phyloP scores from a whole-genome alignment of 2,797 vertebrate species.

The Oryzias dopingdopingensis region DNA sequence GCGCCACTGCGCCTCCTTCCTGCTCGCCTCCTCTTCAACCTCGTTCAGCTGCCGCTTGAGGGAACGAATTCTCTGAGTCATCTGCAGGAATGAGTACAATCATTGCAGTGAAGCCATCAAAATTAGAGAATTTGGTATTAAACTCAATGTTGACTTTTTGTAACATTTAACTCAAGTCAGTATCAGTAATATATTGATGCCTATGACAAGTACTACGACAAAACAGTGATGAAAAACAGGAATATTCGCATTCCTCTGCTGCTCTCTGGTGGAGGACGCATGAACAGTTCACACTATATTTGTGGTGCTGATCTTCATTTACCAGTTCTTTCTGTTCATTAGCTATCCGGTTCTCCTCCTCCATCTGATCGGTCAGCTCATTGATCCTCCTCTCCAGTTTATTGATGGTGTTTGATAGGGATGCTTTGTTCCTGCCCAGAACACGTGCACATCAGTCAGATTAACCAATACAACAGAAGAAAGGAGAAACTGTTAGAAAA shows the following conservation, averaged over 20 bases:
- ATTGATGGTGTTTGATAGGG: conserved; percentile 65
- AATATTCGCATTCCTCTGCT: not conserved
- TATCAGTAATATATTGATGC: too few species aligned
- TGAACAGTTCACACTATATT: not conserved
- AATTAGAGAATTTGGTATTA: not conserved
- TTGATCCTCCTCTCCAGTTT: conserved; percentile 80
- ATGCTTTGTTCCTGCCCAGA: conserved; percentile 66
- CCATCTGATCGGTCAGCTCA: conserved; percentile 77
- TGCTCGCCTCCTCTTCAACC: conserved; percentile 74
- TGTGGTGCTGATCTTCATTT: conserved; percentile 8
- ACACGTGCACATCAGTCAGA: not conserved
- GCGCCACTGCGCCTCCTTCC: conserved; percentile 69
- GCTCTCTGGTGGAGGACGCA: not conserved
- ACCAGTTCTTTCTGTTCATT: conserved; percentile 82
- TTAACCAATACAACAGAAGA: too few species aligned
- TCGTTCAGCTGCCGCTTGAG: conserved; percentile 82
- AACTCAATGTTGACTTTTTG: not conserved
- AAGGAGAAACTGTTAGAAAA: too few species aligned
- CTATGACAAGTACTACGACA: too few species aligned
- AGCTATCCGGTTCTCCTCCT: conserved; percentile 74
- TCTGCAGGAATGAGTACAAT: conserved; percentile 53
- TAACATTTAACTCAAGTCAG: too few species aligned
- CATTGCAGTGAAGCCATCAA: not conserved
- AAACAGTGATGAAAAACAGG: too few species aligned
- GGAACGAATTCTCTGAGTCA: conserved; percentile 77